These are phyloP conservation scores for Quadriops clusia DNA, from an alignment of 2,888 invertebrate genomes.

Conservation along the genomic window DNA sequence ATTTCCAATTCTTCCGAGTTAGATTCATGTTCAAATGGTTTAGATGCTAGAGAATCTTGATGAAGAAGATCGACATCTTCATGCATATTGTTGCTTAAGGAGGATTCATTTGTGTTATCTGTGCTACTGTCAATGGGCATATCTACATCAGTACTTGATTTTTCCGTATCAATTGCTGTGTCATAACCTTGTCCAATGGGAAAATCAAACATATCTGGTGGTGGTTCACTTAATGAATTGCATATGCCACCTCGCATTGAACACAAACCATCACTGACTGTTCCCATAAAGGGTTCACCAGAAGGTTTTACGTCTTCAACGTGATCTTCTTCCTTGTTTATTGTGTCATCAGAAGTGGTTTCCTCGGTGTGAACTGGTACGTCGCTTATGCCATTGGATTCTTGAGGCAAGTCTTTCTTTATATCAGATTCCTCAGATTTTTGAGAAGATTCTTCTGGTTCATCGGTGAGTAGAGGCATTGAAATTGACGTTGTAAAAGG, in stretches of 20 bases:
- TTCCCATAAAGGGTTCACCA: constrained; percentile 7
- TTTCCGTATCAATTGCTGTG: constrained; percentile 2
- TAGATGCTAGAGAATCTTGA: too few species aligned
- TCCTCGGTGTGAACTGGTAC: too few species aligned
- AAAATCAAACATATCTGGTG: constrained; percentile 35
- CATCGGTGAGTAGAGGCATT: constrained; percentile 49
- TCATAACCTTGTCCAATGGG: constrained; percentile 12
- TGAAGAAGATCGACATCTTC: too few species aligned
- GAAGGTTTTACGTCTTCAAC: background rate
- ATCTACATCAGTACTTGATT: constrained; percentile 7
- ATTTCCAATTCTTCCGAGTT: too few species aligned
- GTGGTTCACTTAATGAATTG: constrained; percentile 36
- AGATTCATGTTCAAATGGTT: too few species aligned
- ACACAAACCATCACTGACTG: constrained; percentile 24
- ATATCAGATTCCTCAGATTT: too few species aligned
- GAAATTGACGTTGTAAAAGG: constrained; percentile 39
- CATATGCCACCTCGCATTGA: constrained; percentile 33
- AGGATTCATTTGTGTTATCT: background rate
- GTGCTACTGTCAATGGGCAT: constrained; percentile 3
- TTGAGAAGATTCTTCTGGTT: constrained; percentile 27
- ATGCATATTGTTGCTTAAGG: too few species aligned
- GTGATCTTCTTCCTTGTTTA: constrained; percentile 2
- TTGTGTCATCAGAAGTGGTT: background rate
- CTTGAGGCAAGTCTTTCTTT: too few species aligned
- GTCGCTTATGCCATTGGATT: too few species aligned